A percentile compares a stretch with the other conserved stretches of the same genome.
Evolutionary conservation across 1,140 invertebrate genomes (phyloP).

Genomic region (Tyrophagus putrescentiae): DNA sequence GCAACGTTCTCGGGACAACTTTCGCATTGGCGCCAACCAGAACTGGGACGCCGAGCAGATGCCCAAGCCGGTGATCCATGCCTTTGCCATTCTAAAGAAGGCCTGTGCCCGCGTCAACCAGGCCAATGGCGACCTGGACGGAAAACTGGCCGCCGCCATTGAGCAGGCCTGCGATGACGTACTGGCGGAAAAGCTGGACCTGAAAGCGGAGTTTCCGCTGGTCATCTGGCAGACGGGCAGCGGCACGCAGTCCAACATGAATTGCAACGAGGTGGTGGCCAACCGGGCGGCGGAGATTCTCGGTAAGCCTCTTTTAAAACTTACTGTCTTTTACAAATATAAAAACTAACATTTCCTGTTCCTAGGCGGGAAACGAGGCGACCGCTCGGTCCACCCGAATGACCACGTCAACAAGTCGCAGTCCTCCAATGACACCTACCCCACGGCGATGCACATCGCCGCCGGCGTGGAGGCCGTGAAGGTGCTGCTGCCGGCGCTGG

Average conservation of each 20-base stretch:
- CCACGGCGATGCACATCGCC: constrained; percentile 97
- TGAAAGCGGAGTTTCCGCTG: constrained; percentile 92
- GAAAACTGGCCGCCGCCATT: constrained; percentile 72
- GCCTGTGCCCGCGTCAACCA: constrained; percentile 89
- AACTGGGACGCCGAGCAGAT: constrained; percentile 24
- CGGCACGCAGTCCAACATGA: constrained; percentile 99
- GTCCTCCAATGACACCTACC: constrained; percentile 98
- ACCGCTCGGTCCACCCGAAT: constrained; percentile 91
- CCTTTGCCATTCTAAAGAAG: constrained; percentile 93
- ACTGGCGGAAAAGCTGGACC: constrained; percentile 50
- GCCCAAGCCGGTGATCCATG: constrained; percentile 56
- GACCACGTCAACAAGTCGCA: constrained; percentile 91
- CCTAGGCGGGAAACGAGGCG: constrained; percentile 69
- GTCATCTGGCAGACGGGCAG: constrained; percentile 98
- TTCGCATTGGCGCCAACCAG: constrained; percentile 72
- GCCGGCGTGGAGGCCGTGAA: constrained; percentile 73
- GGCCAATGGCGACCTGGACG: constrained; percentile 67
- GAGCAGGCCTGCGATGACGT: constrained; percentile 84
- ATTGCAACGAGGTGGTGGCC: constrained; percentile 76
- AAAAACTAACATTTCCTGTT: neutral
- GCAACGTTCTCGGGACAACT: constrained; percentile 83
- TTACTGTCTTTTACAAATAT: too few relatives aligned
- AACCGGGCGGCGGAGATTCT: constrained; percentile 91
- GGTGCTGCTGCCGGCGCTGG: constrained; percentile 62
- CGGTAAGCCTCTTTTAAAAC: constrained; percentile 1